phyloP scores from a whole-genome alignment of 2,113 vertebrate species.

The Ochotona princeps region DNA sequence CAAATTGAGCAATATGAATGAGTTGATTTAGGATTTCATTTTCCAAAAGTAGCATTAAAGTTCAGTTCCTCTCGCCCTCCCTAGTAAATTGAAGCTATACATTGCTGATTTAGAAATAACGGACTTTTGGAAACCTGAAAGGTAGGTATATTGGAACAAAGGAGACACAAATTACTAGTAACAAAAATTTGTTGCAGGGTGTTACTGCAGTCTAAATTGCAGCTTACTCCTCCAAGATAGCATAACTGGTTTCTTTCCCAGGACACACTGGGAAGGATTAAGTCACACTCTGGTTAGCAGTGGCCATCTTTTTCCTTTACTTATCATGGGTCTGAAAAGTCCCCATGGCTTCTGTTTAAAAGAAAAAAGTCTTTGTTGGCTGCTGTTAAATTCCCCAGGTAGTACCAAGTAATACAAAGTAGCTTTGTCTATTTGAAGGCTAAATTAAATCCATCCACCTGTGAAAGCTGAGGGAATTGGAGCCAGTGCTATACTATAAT shows the following conservation, averaged over 20 bases:
- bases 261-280: not conserved
- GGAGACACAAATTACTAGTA: not conserved
- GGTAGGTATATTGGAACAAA: not conserved
- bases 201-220: not conserved
- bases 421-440: not conserved
- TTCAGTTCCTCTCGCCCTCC: not conserved
- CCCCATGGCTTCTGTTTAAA: not conserved
- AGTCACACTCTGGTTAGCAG: not conserved
- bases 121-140: not conserved
- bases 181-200: constrained; percentile 10
- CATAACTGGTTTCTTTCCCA: not conserved
- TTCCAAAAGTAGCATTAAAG: constrained; percentile 22
- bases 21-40: constrained; percentile 30
- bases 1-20: not conserved
- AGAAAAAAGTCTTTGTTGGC: not conserved
- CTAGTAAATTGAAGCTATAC: constrained; percentile 14
- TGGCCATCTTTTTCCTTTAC: not conserved
- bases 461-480: not conserved
- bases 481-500: too few species aligned
- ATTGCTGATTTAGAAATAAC: not conserved
- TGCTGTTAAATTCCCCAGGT: not conserved
- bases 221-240: not conserved
- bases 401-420: not conserved
- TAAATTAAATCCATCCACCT: not conserved
- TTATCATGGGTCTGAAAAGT: not conserved